These are phyloP conservation scores for Rhegmatorhina hoffmannsi DNA, from an alignment of 2,113 vertebrate genomes.

Conservation along the genomic window DNA sequence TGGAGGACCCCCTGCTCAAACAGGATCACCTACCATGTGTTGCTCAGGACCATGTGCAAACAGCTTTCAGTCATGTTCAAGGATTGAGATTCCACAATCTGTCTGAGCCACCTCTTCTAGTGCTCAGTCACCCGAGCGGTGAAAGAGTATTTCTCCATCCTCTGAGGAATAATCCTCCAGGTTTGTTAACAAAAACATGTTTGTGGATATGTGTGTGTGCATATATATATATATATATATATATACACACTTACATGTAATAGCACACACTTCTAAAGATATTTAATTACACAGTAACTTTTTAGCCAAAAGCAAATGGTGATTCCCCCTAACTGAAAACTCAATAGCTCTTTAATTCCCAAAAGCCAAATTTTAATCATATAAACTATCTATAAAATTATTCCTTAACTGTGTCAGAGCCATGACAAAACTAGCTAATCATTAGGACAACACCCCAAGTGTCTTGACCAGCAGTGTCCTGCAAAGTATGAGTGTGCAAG, in stretches of 20 bases:
- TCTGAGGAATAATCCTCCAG: not conserved
- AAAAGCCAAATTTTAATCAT: not conserved
- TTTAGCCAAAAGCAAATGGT: not conserved
- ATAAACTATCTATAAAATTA: not conserved
- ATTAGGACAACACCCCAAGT: not conserved
- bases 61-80: fast-evolving
- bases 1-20: not conserved
- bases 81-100: not conserved
- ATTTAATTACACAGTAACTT: not conserved
- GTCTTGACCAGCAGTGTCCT: not conserved
- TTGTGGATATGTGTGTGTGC: not conserved
- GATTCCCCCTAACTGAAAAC: not conserved
- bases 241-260: fast-evolving
- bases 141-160: not conserved
- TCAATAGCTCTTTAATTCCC: not conserved
- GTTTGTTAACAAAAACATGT: not conserved
- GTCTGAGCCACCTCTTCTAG: not conserved
- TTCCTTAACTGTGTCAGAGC: not conserved
- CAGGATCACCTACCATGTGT: not conserved
- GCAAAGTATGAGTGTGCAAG: not conserved
- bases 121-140: fast-evolving
- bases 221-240: no score
- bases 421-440: not conserved
- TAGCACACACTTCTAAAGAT: not conserved
- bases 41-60: not conserved